These are phyloP conservation scores for Amphiprion percula DNA, from an alignment of 2,113 vertebrate genomes.

Conservation along the genomic window DNA sequence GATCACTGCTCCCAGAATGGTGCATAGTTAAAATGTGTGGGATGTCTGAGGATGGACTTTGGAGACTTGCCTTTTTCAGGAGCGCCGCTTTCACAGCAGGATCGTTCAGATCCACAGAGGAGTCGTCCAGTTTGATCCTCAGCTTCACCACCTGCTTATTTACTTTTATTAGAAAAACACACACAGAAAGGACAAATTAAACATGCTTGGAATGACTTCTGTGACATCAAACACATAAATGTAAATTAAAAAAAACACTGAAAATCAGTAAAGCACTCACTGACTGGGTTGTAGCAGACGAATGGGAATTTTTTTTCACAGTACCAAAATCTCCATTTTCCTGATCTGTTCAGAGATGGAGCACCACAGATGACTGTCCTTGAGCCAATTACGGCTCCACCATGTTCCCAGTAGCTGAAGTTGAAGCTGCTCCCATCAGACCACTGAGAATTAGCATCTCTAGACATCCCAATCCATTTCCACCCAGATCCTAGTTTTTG, in stretches of 20 bases:
- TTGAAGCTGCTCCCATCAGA: not conserved
- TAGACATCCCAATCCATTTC: slow-evolving; percentile 8
- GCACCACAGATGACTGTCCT: not conserved
- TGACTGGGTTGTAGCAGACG: too few relatives aligned
- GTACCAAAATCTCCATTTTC: too few relatives aligned
- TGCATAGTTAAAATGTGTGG: too few relatives aligned
- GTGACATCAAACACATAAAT: too few relatives aligned
- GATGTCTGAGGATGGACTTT: too few relatives aligned
- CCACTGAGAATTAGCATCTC: not conserved
- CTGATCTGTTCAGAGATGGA: not conserved
- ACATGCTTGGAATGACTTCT: too few relatives aligned
- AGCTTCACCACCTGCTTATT: not conserved
- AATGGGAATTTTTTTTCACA: too few relatives aligned
- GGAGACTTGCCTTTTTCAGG: slow-evolving; percentile 3
- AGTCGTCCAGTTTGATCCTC: not conserved
- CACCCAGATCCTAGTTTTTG: too few relatives aligned
- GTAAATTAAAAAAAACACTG: too few relatives aligned
- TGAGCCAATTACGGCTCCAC: too few relatives aligned
- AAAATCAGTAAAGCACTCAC: too few relatives aligned
- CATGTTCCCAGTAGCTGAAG: not conserved
- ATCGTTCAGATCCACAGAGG: slow-evolving; percentile 22
- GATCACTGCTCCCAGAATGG: too few relatives aligned
- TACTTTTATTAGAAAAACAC: not conserved
- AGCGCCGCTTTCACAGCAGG: slow-evolving; percentile 20
- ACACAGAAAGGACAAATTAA: not conserved